Percentiles rank a stretch among this genome's conserved stretches.
Evolutionary conservation across 2,888 invertebrate species (phyloP).

Genomic region (Meandrusa payeni): DNA sequence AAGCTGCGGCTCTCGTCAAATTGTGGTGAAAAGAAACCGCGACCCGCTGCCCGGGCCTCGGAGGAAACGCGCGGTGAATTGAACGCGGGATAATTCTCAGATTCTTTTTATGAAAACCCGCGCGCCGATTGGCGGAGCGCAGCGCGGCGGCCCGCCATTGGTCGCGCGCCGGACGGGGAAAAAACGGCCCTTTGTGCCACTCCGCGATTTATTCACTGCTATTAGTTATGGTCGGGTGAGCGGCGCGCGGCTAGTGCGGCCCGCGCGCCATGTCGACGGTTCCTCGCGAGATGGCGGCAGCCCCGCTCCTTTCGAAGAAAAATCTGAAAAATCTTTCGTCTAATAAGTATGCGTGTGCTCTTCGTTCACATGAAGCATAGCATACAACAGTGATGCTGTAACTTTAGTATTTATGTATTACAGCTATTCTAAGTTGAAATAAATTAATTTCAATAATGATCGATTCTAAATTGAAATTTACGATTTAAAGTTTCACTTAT

Average conservation of each 20-base stretch:
- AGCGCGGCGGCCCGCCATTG: slow-evolving; percentile 50
- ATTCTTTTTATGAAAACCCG: slow-evolving; percentile 57
- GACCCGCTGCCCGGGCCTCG: slow-evolving; percentile 60
- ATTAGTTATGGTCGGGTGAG: slow-evolving; percentile 75
- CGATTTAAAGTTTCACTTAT: too few relatives aligned
- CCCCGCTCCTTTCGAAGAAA: too few relatives aligned
- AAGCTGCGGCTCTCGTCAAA: slow-evolving; percentile 21
- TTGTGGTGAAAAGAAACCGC: slow-evolving; percentile 43
- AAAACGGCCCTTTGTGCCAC: slow-evolving; percentile 66
- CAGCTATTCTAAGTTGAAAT: too few relatives aligned
- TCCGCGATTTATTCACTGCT: slow-evolving; percentile 72
- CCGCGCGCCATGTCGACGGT: too few relatives aligned
- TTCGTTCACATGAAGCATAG: too few relatives aligned
- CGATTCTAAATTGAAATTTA: too few relatives aligned
- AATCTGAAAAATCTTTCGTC: too few relatives aligned
- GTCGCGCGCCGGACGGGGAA: slow-evolving; percentile 48
- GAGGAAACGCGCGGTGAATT: slow-evolving; percentile 59
- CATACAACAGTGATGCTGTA: too few relatives aligned
- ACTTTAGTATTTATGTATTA: too few relatives aligned
- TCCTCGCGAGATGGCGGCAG: too few relatives aligned
- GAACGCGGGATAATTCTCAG: slow-evolving; percentile 65
- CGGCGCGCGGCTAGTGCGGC: slow-evolving; percentile 29
- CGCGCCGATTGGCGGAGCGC: slow-evolving; percentile 59
- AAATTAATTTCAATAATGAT: too few relatives aligned
- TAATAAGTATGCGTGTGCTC: too few relatives aligned